Evolutionary conservation across 2,888 invertebrate species (phyloP), one percentile per base, ranked within the genome.

Genomic region (Pristionchus exspectatus): DNA sequence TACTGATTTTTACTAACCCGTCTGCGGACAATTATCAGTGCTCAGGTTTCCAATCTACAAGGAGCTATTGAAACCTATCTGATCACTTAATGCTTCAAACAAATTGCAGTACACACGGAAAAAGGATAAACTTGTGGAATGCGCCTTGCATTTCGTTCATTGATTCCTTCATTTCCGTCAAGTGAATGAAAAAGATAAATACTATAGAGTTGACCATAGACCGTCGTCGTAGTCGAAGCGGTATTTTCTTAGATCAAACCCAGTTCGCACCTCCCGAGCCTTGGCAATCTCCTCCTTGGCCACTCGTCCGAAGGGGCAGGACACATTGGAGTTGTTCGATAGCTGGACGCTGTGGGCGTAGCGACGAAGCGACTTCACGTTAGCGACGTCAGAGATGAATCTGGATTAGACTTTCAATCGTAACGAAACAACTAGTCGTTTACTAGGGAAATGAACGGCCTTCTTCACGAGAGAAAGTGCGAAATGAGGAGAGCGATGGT

Each of bases 351-450:
- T 24, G 7, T 66, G 74, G 24, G 89, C 86, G n/a, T 92, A 92
- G 10, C 90, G 18, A 77, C 92, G 92, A 63, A 94, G 90, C 21
- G 86, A 87, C 54, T 92, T 90, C 18, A 93, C 90, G 92, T 95
- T 93, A 92, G 95, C 95, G 93, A 96, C 92, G 93, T 95, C 95
- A 87, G 95, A 93, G 89, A 96, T 93, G 54, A 93, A 74, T 63
- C 54, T 74, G 56, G 14, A 27, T n/a, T 9, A 7, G 54, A 14
- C 7, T 54, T 54, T 54, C 54, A 54, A n/a, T n/a, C n/a, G n/a
- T n/a, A n/a, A n/a, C n/a, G n/a, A n/a, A n/a, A n/a, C n/a, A n/a
- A n/a, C n/a, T n/a, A n/a, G n/a, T n/a, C n/a, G n/a, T n/a, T n/a
- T n/a, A n/a, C n/a, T n/a, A n/a, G n/a, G n/a, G n/a, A n/a, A n/a